Evolutionary conservation across 2,797 vertebrate species (phyloP), one percentile per base, ranked within the genome.

Genomic region (Steatocranus sp.): DNA sequence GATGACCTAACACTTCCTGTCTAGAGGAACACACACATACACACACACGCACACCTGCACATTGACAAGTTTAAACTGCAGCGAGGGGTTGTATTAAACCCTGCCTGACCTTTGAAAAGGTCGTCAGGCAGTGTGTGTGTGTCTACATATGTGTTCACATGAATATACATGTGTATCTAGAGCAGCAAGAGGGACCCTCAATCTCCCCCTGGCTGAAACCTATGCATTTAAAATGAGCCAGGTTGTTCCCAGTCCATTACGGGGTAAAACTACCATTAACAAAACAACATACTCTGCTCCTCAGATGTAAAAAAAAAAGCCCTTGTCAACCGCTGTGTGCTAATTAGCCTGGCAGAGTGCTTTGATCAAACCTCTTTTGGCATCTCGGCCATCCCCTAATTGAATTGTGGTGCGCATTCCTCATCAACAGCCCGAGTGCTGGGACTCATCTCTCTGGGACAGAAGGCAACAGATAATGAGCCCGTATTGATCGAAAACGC

Each of bases 401-500:
- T 94, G 91, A 95, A 95, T 94, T 92, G 92, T 82, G 90, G 88
- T 89, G 81, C 63, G 83, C 87, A 92, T 82, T 88, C 84, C 88
- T 93, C 90, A 89, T 95, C 93, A 94, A 92, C 93, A 83, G 87
- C 87, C 93, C 68, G 81, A 88, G 92, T 87, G 18, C 75, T 68
- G 91, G 88, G 89, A 90, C 88, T 85, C 86, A 79, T 94, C 91
- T 93, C 88, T 85, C 88, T 78, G 87, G 91, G 93, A 94, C 90
- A 87, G 83, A 93, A 93, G 90, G 92, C 87, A 91, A 83, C 85
- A 80, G 89, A 93, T 95, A 95, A 96, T 94, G 93, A 95, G 95
- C 82, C 86, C 49, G 87, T 94, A 94, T 96, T 93, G 93, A 96
- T 95, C 88, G 86, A 87, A 85, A 73, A 82, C 23, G 87, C 80